These are phyloP conservation scores for Zoanthus sansibaricus DNA, from an alignment of 92 coral and sea anemone genomes.

Conservation along the genomic window DNA sequence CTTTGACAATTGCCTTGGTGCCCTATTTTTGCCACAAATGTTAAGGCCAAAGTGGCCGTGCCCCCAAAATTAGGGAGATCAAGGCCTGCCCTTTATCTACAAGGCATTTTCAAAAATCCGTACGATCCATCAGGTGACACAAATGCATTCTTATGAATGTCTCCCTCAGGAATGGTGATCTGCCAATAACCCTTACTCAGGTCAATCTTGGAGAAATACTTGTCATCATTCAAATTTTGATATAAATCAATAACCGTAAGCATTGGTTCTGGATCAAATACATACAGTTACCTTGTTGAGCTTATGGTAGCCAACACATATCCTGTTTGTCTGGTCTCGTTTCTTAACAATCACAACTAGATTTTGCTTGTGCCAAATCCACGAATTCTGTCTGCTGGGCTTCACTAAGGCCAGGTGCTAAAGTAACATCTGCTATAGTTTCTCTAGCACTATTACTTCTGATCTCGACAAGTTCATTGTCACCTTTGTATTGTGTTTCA, in stretches of 20 bases:
- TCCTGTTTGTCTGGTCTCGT: conserved; percentile 52
- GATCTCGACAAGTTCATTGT: conserved; percentile 24
- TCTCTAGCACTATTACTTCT: conserved; percentile 28
- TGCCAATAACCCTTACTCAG: conserved; percentile 65
- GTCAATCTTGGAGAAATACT: conserved; percentile 55
- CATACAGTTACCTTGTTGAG: conserved; percentile 55
- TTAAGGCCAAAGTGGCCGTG: no score
- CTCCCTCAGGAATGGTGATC: conserved; percentile 38
- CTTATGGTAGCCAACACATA: conserved; percentile 7
- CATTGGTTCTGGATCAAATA: conserved; percentile 62
- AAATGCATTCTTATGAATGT: conserved; percentile 51
- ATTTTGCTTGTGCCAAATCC: conserved; percentile 19
- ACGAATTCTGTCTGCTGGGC: conserved; percentile 11
- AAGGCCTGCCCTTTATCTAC: no score
- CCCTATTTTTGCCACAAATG: no score
- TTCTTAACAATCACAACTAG: conserved; percentile 65
- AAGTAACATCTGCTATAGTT: neutral
- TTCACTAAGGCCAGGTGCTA: conserved; percentile 11
- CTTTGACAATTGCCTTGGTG: no score
- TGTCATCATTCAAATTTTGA: conserved; percentile 48
- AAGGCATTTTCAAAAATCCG: conserved; percentile 56
- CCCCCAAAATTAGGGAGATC: no score
- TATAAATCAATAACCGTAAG: conserved; percentile 51
- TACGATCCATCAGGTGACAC: conserved; percentile 53
- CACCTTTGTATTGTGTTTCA: neutral